A percentile compares a stretch with the other conserved stretches of the same genome.
These are phyloP conservation scores for Phalanger gymnotis DNA, from an alignment of 2,797 vertebrate species.

Conservation along the genomic window DNA sequence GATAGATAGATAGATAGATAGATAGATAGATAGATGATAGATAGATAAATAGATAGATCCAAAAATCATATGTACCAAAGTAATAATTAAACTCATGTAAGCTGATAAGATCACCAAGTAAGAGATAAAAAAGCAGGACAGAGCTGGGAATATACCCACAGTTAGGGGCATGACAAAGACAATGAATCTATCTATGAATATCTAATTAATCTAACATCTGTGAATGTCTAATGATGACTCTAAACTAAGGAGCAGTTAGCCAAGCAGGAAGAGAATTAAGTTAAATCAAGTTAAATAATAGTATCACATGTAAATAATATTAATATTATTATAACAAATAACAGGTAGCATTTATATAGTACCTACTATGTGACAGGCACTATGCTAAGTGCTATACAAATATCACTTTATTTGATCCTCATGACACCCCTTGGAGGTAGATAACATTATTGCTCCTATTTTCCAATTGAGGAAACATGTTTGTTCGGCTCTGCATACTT, in stretches of 20 bases:
- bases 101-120: neutral
- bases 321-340: neutral
- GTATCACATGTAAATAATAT: neutral
- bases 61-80: neutral
- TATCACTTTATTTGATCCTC: neutral
- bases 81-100: neutral
- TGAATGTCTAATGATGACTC: neutral
- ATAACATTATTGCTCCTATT: neutral
- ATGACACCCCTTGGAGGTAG: neutral
- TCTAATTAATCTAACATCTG: neutral
- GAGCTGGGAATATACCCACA: no score
- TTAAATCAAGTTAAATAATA: neutral
- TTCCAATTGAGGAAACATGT: neutral
- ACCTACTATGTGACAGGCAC: neutral
- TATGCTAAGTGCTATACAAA: neutral
- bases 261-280: neutral
- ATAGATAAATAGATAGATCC: neutral
- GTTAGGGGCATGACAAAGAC: no score
- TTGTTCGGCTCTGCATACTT: neutral
- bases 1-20: no score
- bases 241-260: neutral
- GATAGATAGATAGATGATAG: no score
- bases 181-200: neutral
- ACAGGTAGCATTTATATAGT: neutral
- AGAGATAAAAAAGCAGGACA: neutral